Conservation (phyloP, 2,797 vertebrate species). For the Zenarchopterus dispar region DNA sequence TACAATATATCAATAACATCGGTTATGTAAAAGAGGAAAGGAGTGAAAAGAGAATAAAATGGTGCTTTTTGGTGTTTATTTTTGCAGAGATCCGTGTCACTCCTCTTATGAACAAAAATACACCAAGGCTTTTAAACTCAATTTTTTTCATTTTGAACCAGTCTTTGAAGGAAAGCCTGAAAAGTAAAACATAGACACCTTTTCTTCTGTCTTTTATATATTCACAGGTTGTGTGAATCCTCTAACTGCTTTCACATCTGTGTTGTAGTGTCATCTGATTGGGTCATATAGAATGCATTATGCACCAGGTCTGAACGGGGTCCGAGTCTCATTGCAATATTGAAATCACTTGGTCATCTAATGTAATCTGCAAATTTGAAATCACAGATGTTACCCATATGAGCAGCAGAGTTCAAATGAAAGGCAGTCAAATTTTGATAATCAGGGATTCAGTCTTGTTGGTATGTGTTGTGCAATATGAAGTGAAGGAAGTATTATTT, state of each 20-base stretch:
- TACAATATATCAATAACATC: no score
- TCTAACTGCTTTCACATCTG: not conserved
- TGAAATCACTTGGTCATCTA: constrained; percentile 26
- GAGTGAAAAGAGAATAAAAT: no score
- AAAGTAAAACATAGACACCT: no score
- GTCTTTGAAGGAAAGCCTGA: no score
- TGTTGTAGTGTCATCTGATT: not conserved
- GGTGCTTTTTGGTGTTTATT: no score
- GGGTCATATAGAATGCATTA: not conserved
- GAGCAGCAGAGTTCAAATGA: constrained; percentile 43
- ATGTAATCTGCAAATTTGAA: constrained; percentile 40
- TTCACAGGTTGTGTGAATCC: no score
- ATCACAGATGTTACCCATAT: constrained; percentile 27
- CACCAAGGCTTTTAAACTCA: no score
- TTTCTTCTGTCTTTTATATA: no score
- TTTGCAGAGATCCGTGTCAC: no score
- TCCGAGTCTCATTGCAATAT: constrained; percentile 34
- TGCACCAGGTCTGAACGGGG: not conserved
- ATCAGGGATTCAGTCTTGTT: constrained; percentile 65
- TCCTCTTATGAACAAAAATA: no score
- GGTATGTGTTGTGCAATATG: constrained; percentile 71
- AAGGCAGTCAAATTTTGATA: constrained; percentile 57
- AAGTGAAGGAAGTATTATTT: constrained; percentile 59
- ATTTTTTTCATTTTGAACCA: no score
- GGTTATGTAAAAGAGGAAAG: no score